Base-by-base conservation (phyloP, 2,888 invertebrate species). In the Rotaria macrura region DNA sequence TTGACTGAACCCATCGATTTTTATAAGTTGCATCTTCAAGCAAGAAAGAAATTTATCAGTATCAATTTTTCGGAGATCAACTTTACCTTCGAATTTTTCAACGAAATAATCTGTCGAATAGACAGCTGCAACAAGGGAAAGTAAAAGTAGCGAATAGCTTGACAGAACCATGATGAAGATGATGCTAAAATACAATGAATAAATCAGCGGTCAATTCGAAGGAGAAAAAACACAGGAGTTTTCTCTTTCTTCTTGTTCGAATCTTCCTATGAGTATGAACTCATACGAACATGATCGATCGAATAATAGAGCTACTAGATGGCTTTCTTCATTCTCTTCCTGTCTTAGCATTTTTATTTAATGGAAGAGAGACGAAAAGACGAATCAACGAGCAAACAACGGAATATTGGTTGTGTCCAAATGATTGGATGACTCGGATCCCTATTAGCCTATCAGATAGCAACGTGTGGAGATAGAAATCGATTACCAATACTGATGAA, bases 1-100 rank as follows among this genome's bases (percentile, higher is more conserved):
- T 84, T 29, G 87, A 85, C 55, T 85, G 57, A n/a, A 84, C 83
- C 85, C 86, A 86, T 72, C 84, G 57, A 25, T 79, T 34, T 74
- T 83, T 87, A 38, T 85, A 55, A 34, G n/a, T 54, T 34, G 72
- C 85, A 85, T 79, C 65, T 65, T 23, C 23, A 34, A 65, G 29
- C 29, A 65, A 65, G 17, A 65, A 34, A 29, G 0, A 14, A 49
- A 49, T 47, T 10, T 43, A 49, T 49, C 17, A 17, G 17, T 49
- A 49, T 17, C 1, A 49, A 49, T 49, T 17, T 17, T 49, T 49
- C 49, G 17, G 17, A 49, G 49, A 49, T 49, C 17, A 49, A 23
- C 43, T 25, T 43, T 79, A 79, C 84, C 54, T n/a, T 79, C 79
- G 25, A 79, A 79, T 79, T 79, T 79, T 79, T 79, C 79, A 25